Evolutionary conservation across 2,888 invertebrate genomes (phyloP), one percentile per base, ranked within the genome.

Genomic region (Mechanitis messenoides): DNA sequence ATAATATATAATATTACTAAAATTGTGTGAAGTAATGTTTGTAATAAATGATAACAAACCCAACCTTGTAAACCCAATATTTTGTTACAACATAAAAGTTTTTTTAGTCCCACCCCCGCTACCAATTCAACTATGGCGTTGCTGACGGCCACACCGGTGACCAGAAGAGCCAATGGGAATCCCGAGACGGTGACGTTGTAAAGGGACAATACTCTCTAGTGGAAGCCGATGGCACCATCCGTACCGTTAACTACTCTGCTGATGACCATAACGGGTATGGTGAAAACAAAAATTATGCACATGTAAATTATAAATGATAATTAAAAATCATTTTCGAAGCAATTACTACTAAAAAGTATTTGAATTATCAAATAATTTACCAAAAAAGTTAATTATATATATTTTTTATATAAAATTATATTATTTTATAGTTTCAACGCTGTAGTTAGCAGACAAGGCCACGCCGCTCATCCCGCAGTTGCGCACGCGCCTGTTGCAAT

Each of bases 131-230:
- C 77, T 92, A 92, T 69, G 92, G 92, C n/a, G 92, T 91, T 50
- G 84, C 92, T 71, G 92, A 92, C 71, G 90, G 87, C 33, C 92
- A 92, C 77, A 92, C 92, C 57, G 93, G 92, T 45, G 92, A 92
- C 76, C 91, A 92, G 77, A 92, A 92, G 84, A 91, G 91, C 78
- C 92, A 92, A 70, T 87, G 91, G 81, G 92, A 92, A 74, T 80
- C 91, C 33, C 89, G 91, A 60, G 92, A 92, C 73, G 93, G 93
- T 5, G 92, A 93, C 71, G 92, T 91, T 45, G 93, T 93, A 68
- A 91, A 92, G 79, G 93, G 93, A 57, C 92, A 93, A 75, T 93
- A 93, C 81, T 92, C 91, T 20, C 84, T 92, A 53, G 92, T 92
- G 38, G 92, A 92, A 70, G 91, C 92, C 33, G 92, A 91, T 62